Evolutionary conservation across 2,113 vertebrate species (phyloP).

Genomic region (Ibidorhyncha struthersii): DNA sequence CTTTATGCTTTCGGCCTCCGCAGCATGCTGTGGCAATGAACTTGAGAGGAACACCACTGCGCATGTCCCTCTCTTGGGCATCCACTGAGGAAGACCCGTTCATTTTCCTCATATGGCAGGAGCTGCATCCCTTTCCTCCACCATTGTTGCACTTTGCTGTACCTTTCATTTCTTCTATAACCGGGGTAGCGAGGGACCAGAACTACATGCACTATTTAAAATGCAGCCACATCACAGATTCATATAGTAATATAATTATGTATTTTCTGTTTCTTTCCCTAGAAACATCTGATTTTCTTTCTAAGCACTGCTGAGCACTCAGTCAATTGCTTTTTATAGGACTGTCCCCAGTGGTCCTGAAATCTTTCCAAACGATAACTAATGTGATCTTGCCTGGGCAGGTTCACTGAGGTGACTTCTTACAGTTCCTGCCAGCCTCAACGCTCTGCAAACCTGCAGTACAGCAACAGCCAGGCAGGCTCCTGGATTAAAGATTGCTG

Average conservation of each 20-base stretch:
- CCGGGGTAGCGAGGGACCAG: not conserved
- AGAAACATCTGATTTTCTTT: not conserved
- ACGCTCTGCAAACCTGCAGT: not conserved
- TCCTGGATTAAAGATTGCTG: not conserved
- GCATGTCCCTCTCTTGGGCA: not conserved
- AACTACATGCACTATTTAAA: not conserved
- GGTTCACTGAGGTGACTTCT: not conserved
- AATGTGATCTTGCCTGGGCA: not conserved
- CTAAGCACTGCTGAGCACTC: not conserved
- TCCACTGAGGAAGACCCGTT: not conserved
- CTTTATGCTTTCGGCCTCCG: not conserved
- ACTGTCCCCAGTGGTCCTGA: not conserved
- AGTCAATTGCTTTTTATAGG: not conserved
- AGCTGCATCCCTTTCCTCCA: not conserved
- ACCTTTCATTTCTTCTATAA: not conserved
- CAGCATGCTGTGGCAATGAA: not conserved
- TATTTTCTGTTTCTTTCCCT: not conserved
- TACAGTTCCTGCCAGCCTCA: not conserved
- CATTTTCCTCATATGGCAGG: not conserved
- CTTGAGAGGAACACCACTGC: not conserved
- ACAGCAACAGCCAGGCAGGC: not conserved
- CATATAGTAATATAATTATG: not conserved
- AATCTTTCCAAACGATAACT: not conserved
- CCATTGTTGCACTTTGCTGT: fast-evolving
- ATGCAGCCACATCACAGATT: not conserved